These are phyloP conservation scores for Empis livida DNA, from an alignment of 2,888 invertebrate genomes.

Conservation along the genomic window DNA sequence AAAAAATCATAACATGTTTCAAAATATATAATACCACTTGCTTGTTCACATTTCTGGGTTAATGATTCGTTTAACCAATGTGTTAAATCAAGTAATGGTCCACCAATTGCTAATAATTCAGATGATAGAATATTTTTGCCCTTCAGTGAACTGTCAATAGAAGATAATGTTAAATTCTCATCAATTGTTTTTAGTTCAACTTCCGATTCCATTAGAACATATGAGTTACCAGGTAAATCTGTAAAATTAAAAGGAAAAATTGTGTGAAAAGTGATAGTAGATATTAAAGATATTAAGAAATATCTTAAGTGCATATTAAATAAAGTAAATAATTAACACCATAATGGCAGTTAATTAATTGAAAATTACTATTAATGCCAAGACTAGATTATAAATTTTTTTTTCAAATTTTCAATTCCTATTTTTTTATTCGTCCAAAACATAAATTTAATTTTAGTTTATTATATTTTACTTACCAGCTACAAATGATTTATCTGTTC, in stretches of 20 bases:
- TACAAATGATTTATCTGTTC: constrained; percentile 23
- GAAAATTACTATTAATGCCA: not conserved
- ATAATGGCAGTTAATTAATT: no score
- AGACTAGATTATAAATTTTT: no score
- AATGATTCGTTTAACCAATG: constrained; percentile 30
- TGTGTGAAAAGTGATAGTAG: not conserved
- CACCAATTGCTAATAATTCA: constrained; percentile 25
- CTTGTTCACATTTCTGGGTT: constrained; percentile 25
- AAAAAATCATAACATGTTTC: constrained; percentile 29
- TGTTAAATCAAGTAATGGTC: constrained; percentile 26
- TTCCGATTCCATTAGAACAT: constrained; percentile 30
- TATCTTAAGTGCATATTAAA: no score
- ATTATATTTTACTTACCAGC: constrained; percentile 18
- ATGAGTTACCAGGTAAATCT: constrained; percentile 32
- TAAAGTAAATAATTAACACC: no score
- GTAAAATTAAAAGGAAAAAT: constrained; percentile 1
- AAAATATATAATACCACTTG: constrained; percentile 22
- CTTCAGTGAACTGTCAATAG: constrained; percentile 23
- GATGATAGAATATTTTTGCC: constrained; percentile 29
- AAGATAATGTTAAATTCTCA: constrained; percentile 22
- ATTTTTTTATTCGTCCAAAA: no score
- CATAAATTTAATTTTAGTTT: no score
- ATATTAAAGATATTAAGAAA: not conserved
- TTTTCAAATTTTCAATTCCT: no score
- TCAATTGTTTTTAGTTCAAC: constrained; percentile 26